Evolutionary conservation across 2,797 vertebrate species (phyloP).

Genomic region (Acanthiza pusilla): DNA sequence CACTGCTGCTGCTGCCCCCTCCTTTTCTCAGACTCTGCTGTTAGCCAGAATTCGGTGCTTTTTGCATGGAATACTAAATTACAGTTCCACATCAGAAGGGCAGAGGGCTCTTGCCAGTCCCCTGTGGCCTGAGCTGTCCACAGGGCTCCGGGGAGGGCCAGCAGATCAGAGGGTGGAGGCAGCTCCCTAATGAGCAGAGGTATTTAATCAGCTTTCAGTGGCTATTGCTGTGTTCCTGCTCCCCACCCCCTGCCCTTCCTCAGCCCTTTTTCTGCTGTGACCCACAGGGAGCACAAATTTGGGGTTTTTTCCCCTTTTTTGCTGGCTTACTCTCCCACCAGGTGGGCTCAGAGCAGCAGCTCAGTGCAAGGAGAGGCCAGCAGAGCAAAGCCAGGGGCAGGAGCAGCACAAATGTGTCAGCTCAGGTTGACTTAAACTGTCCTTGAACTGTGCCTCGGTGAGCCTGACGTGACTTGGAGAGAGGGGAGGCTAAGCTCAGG

Average conservation of each 20-base stretch:
- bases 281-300: not conserved
- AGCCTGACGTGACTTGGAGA: slow-evolving; percentile 2
- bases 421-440: not conserved
- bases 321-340: not conserved
- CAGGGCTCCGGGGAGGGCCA: not conserved
- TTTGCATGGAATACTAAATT: not conserved
- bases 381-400: not conserved
- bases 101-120: not conserved
- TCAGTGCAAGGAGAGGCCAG: not conserved
- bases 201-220: not conserved
- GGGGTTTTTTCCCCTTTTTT: not conserved
- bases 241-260: not conserved
- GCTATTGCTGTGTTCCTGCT: not conserved
- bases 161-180: not conserved
- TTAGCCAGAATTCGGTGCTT: not conserved
- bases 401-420: not conserved
- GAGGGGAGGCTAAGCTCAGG: not conserved
- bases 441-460: not conserved
- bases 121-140: not conserved
- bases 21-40: not conserved
- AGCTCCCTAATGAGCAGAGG: not conserved
- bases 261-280: not conserved
- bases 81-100: not conserved
- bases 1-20: not conserved
- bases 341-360: not conserved